These are phyloP conservation scores for Hypomecis punctinalis DNA, from an alignment of 2,888 invertebrate species.

Conservation along the genomic window DNA sequence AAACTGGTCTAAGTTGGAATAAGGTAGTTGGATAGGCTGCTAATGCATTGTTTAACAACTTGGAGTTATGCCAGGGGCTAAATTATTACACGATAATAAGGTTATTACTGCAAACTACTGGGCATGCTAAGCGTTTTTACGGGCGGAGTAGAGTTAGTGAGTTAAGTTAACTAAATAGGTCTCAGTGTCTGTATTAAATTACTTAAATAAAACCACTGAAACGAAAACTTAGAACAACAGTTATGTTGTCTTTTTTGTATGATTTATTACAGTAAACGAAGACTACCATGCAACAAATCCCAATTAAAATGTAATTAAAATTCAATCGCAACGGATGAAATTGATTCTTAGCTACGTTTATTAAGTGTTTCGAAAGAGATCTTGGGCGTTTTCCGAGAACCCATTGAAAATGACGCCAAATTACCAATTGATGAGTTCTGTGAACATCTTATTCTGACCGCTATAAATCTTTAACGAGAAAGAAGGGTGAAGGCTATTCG, in stretches of 20 bases:
- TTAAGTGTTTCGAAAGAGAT: neutral
- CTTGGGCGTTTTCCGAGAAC: slow-evolving; percentile 11
- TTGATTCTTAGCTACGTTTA: neutral
- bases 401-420: slow-evolving; percentile 10
- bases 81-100: slow-evolving; percentile 39
- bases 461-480: slow-evolving; percentile 6
- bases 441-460: slow-evolving; percentile 8
- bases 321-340: neutral
- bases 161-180: neutral
- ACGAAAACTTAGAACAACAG: too few species aligned
- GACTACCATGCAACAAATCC: neutral
- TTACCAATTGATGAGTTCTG: slow-evolving; percentile 20
- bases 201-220: too few species aligned
- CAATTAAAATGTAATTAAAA: neutral
- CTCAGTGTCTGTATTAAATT: neutral
- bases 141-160: neutral
- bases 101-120: slow-evolving; percentile 36
- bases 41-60: slow-evolving; percentile 30
- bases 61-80: slow-evolving; percentile 29
- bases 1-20: slow-evolving; percentile 16
- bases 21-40: slow-evolving; percentile 17
- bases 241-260: too few species aligned
- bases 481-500: neutral
- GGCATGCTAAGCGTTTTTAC: slow-evolving; percentile 32
- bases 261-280: neutral